Evolutionary conservation across 2,113 vertebrate genomes (phyloP).

Genomic region (Tragulus kanchil): DNA sequence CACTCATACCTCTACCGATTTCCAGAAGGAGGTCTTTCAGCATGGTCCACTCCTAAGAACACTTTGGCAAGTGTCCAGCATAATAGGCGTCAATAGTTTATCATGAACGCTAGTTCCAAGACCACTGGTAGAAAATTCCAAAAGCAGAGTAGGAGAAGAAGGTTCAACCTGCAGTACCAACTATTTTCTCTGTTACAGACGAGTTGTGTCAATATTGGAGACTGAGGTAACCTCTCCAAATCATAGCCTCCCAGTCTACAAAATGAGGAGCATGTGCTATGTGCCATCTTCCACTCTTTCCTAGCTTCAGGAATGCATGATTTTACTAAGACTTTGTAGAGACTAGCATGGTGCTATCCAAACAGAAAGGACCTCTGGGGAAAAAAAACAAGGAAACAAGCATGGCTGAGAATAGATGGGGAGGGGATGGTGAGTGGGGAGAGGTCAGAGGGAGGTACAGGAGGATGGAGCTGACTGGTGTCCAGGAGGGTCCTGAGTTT

Average conservation of each 20-base stretch:
- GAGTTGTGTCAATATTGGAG: neutral
- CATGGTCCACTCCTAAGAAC: neutral
- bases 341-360: neutral
- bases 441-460: neutral
- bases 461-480: neutral
- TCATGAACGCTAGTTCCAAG: neutral
- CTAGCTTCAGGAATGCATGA: neutral
- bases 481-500: neutral
- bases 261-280: neutral
- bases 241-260: neutral
- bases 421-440: neutral
- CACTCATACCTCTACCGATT: neutral
- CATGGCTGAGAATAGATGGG: neutral
- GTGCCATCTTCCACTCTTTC: neutral
- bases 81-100: neutral
- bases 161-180: neutral
- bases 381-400: neutral
- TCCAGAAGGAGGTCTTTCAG: conserved; percentile 7
- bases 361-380: neutral
- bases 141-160: neutral
- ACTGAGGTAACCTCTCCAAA: neutral
- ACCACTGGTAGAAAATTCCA: neutral
- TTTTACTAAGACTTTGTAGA: neutral
- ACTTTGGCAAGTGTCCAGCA: neutral
- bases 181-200: neutral